Conservation (phyloP, 92 coral and sea anemone genomes). For the Siderastrea radians region DNA sequence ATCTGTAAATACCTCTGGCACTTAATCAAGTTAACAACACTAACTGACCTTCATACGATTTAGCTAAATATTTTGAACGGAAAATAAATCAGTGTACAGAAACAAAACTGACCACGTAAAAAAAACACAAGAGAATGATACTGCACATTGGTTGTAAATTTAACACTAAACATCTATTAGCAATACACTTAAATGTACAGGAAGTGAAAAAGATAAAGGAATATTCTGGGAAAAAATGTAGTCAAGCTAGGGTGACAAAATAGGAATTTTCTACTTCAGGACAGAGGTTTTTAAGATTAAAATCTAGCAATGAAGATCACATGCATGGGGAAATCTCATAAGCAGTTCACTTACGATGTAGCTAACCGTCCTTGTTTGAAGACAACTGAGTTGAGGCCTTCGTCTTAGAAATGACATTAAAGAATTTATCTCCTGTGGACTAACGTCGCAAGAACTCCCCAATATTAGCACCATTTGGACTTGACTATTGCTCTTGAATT, state of each 20-base stretch:
- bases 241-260: neutral
- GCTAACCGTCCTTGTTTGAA: slow-evolving; percentile 37
- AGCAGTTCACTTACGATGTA: slow-evolving; percentile 33
- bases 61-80: neutral
- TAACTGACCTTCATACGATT: slow-evolving; percentile 5
- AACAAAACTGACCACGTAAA: neutral
- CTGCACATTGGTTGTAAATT: neutral
- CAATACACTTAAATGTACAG: neutral
- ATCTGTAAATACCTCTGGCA: slow-evolving; percentile 10
- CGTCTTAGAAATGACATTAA: slow-evolving; percentile 54
- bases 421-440: slow-evolving; percentile 16
- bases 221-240: neutral
- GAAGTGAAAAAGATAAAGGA: neutral
- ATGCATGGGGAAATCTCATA: neutral
- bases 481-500: slow-evolving; percentile 26
- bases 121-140: neutral
- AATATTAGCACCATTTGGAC: slow-evolving; percentile 54
- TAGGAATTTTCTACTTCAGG: neutral
- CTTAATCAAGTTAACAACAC: neutral
- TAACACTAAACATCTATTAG: neutral
- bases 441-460: slow-evolving; percentile 34
- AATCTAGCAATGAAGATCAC: neutral
- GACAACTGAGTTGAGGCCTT: slow-evolving; percentile 35
- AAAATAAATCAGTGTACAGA: neutral
- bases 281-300: neutral